Percentiles rank a stretch among this genome's conserved stretches.
These are phyloP conservation scores for Loxodonta africana DNA, from an alignment of 2,113 vertebrate genomes.

Conservation along the genomic window DNA sequence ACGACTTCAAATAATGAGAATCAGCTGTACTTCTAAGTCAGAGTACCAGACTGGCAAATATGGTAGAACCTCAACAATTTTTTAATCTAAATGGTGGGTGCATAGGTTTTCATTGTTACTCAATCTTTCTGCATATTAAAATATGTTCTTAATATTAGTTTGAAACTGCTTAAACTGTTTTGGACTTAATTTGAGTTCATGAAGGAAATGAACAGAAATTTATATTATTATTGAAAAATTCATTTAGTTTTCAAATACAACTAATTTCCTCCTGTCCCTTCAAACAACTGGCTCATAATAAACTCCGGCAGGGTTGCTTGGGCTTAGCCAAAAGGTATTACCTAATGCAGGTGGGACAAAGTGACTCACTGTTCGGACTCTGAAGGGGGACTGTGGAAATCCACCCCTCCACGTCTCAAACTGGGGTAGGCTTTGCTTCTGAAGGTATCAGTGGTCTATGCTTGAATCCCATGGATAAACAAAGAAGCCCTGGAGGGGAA, in stretches of 20 bases:
- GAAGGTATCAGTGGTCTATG: not conserved
- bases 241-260: conserved; percentile 40
- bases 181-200: not conserved
- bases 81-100: not conserved
- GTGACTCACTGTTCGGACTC: not conserved
- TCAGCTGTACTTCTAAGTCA: not conserved
- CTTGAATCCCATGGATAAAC: conserved; percentile 11
- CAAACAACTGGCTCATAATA: conserved; percentile 36
- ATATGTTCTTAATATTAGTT: not conserved
- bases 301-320: not conserved
- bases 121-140: not conserved
- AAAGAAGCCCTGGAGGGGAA: not conserved
- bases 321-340: not conserved
- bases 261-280: not conserved
- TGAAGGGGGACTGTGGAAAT: not conserved
- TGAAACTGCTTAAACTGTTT: conserved; percentile 32
- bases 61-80: not conserved
- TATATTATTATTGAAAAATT: not conserved
- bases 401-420: not conserved
- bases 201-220: conserved; percentile 45
- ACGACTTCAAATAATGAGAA: not conserved
- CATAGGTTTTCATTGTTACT: not conserved
- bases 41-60: not conserved
- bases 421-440: not conserved
- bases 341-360: not conserved